phyloP scores from a whole-genome alignment of 2,888 invertebrate species.

The Vanessa cardui region DNA sequence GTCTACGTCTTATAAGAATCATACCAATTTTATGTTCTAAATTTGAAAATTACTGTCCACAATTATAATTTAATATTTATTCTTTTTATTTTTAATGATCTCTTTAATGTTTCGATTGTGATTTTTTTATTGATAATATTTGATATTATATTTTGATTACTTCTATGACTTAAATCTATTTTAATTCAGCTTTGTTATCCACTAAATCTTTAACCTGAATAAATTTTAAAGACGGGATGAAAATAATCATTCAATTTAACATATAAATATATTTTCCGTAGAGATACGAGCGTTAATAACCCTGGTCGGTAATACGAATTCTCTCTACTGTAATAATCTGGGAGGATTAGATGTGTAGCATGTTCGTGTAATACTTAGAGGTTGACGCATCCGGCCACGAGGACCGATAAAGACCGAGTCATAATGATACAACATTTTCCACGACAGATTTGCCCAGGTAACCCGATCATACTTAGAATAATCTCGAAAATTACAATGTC shows the following conservation, averaged over 20 bases:
- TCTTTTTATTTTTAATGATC: no score
- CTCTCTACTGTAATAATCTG: conserved; percentile 42
- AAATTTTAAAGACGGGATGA: neutral
- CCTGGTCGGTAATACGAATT: conserved; percentile 33
- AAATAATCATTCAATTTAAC: conserved; percentile 13
- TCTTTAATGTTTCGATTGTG: no score
- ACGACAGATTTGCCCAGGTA: neutral
- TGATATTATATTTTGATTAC: no score
- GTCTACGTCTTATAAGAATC: no score
- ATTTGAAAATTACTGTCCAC: no score
- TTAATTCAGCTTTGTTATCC: no score
- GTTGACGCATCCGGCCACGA: conserved; percentile 44
- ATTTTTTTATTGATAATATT: no score
- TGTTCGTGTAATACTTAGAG: conserved; percentile 41
- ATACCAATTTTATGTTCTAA: no score
- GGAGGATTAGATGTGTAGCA: conserved; percentile 40
- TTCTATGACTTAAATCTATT: no score
- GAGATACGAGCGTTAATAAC: conserved; percentile 28
- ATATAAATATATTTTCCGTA: conserved; percentile 17
- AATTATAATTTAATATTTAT: no score
- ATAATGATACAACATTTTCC: neutral
- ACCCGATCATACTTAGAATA: neutral
- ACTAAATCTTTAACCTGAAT: neutral
- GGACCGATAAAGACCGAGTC: conserved; percentile 28
- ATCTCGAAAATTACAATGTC: neutral